Percentiles rank a stretch among this genome's conserved stretches.
Evolutionary conservation across 1,140 invertebrate genomes (phyloP).

Genomic region (Lepidurus apus): DNA sequence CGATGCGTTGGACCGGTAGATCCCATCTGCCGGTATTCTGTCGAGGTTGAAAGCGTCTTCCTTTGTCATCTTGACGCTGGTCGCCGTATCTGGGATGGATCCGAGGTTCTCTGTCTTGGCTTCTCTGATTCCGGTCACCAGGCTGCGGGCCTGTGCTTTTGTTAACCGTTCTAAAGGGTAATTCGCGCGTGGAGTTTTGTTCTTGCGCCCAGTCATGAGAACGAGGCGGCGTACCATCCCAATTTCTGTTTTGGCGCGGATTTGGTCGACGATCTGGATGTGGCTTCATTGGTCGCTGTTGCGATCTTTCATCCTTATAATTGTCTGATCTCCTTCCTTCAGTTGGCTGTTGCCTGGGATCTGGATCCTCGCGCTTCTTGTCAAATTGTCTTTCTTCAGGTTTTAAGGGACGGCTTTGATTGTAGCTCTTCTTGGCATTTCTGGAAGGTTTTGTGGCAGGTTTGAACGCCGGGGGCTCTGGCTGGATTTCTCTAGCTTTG

Average conservation of each 20-base stretch:
- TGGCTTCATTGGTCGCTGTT: neutral
- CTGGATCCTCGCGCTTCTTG: neutral
- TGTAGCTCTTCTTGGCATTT: constrained; percentile 11
- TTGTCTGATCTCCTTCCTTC: neutral
- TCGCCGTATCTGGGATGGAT: neutral
- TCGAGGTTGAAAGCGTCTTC: neutral
- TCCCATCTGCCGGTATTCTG: neutral
- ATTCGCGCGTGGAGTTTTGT: neutral
- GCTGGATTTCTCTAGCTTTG: neutral
- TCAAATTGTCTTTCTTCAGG: neutral
- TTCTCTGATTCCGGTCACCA: neutral
- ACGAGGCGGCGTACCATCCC: neutral
- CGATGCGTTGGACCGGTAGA: neutral
- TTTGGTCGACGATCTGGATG: neutral
- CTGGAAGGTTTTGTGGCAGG: neutral
- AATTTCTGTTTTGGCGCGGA: neutral
- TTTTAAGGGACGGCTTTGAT: neutral
- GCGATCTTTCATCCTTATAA: neutral
- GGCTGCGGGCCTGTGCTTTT: neutral
- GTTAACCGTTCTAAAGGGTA: neutral
- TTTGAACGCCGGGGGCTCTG: neutral
- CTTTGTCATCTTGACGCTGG: neutral
- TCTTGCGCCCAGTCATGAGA: neutral
- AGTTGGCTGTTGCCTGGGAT: neutral
- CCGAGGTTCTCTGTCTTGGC: neutral